These are phyloP conservation scores for Chrysina gloriosa DNA, from an alignment of 2,888 invertebrate genomes.

Conservation along the genomic window DNA sequence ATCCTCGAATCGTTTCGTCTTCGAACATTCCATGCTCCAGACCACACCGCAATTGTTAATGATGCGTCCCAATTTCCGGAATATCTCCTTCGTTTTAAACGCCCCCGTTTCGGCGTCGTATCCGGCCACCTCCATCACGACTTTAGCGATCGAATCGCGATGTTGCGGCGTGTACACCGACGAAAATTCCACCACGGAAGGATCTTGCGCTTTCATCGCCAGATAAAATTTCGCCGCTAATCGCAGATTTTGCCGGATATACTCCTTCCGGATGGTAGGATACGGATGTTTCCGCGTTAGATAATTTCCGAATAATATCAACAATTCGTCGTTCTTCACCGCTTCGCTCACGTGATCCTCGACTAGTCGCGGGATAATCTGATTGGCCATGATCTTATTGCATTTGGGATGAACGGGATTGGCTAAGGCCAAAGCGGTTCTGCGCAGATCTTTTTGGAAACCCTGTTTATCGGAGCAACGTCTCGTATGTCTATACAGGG, in stretches of 20 bases:
- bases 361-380: constrained; percentile 8
- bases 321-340: constrained; percentile 13
- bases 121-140: background rate
- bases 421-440: background rate
- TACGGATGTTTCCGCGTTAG: constrained; percentile 12
- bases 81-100: constrained; percentile 12
- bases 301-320: constrained; percentile 17
- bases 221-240: constrained; percentile 5
- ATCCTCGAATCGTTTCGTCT: background rate
- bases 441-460: background rate
- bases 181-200: background rate
- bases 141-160: background rate
- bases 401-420: constrained; percentile 12
- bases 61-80: background rate
- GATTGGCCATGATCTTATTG: constrained; percentile 23
- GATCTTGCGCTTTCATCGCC: background rate
- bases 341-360: constrained; percentile 19
- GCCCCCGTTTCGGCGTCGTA: background rate
- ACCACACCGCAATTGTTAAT: constrained; percentile 15
- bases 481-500: constrained; percentile 14
- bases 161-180: background rate
- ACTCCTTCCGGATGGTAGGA: background rate
- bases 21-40: constrained; percentile 23
- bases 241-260: constrained; percentile 26
- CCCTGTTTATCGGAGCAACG: constrained; percentile 14